A percentile compares a stretch with the other conserved stretches of the same genome.
These are phyloP conservation scores for Eptesicus fuscus DNA, from an alignment of 2,113 vertebrate species.

Conservation along the genomic window DNA sequence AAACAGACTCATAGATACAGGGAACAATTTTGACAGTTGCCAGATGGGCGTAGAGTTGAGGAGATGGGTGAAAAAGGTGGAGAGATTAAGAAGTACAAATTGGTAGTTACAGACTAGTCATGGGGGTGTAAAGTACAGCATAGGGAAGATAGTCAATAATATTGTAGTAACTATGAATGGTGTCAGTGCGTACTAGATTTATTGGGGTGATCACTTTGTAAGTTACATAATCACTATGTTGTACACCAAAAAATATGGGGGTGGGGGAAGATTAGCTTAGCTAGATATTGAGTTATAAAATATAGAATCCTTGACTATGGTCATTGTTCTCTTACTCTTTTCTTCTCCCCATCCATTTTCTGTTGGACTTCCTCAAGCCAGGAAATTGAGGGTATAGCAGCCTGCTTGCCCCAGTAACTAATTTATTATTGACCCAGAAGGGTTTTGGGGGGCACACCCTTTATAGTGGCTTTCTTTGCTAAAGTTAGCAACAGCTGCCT, in stretches of 20 bases:
- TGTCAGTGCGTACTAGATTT: background rate
- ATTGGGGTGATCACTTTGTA: background rate
- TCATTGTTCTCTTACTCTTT: background rate
- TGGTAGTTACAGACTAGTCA: background rate
- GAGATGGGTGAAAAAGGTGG: background rate
- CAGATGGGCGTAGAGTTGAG: background rate
- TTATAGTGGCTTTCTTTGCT: slow-evolving; percentile 13
- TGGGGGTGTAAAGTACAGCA: background rate
- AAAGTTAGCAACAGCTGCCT: background rate
- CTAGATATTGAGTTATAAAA: background rate
- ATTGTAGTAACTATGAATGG: background rate
- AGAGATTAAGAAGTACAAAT: background rate
- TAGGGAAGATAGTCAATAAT: background rate
- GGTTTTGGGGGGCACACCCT: background rate
- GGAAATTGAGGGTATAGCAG: background rate
- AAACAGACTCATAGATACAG: background rate
- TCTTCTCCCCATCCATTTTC: background rate
- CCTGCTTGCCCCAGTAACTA: background rate
- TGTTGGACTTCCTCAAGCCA: background rate
- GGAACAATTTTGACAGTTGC: background rate
- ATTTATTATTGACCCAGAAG: background rate
- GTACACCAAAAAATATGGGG: background rate
- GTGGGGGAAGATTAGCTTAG: background rate
- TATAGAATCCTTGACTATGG: background rate
- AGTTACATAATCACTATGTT: background rate